Percentiles rank a stretch among this genome's conserved stretches.
phyloP scores from a whole-genome alignment of 2,113 vertebrate genomes.

The Larimichthys polyactis region DNA sequence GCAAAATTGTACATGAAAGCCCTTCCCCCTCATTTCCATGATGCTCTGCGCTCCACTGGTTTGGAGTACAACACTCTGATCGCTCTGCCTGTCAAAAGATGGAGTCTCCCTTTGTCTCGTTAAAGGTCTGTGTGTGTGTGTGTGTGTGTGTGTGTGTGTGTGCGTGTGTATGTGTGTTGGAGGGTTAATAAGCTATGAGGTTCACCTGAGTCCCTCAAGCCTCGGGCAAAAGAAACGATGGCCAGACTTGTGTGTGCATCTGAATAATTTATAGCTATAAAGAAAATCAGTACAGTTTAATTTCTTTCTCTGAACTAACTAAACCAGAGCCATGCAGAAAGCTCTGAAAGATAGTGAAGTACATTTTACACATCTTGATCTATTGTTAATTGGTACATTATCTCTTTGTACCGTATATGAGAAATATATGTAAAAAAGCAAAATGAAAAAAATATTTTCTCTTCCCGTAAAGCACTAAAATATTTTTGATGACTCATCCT shows the following conservation, averaged over 20 bases:
- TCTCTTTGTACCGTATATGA: too few relatives aligned
- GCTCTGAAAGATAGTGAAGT: too few relatives aligned
- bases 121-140: slow-evolving; percentile 26
- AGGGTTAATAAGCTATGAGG: slow-evolving; percentile 44
- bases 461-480: too few relatives aligned
- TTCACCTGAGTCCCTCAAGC: slow-evolving; percentile 55
- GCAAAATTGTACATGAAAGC: neutral
- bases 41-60: slow-evolving; percentile 47
- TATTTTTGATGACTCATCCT: too few relatives aligned
- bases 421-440: too few relatives aligned
- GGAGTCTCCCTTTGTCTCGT: slow-evolving; percentile 33
- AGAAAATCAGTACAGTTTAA: slow-evolving; percentile 5
- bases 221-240: slow-evolving; percentile 17
- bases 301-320: neutral
- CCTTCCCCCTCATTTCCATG: slow-evolving; percentile 34
- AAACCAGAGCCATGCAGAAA: too few relatives aligned
- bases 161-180: slow-evolving; percentile 33
- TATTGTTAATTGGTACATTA: too few relatives aligned
- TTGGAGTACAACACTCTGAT: slow-evolving; percentile 22
- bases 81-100: slow-evolving; percentile 20
- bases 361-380: too few relatives aligned
- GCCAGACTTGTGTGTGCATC: slow-evolving; percentile 11
- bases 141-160: slow-evolving; percentile 29
- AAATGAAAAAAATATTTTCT: too few relatives aligned
- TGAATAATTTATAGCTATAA: slow-evolving; percentile 43